Evolutionary conservation across 2,888 invertebrate genomes (phyloP), one percentile per base, ranked within the genome.

Genomic region (Thera obeliscata): DNA sequence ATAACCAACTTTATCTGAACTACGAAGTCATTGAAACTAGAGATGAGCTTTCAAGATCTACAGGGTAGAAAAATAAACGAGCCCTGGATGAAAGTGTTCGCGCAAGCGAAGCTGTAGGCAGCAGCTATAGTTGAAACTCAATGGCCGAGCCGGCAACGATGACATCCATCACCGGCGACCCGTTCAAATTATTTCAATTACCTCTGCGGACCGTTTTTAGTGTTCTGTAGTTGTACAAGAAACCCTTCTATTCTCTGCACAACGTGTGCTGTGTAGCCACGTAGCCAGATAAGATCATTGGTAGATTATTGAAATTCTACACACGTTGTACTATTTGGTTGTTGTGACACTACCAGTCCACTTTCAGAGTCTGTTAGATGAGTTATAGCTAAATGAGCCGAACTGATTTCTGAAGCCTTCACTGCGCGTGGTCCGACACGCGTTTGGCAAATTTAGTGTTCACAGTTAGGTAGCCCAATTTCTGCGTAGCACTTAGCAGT

Each of bases 101-200:
- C 43, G 43, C 5, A 7, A 43, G 43, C 43, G 38, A 38, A 43
- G 6, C 43, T 8, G 43, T 6, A 8, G 7, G 5, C 43, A 7
- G 43, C 8, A 43, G 43, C 43, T 43, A 22, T 22, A 43, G 43
- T 71, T 69, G 71, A 70, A 69, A 66, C 67, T 52, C 60, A 60
- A 66, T 61, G 69, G 65, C 49, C 58, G 52, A 63, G 59, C 57
- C 41, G 12, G 56, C n/a, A n/a, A 56, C 56, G 9, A 54, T 36
- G 36, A 35, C 73, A 75, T 74, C 75, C 70, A 74, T 76, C 76
- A 75, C 70, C 72, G 74, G 54, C 70, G 70, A 61, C 58, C 69
- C 72, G 73, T 64, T 66, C 33, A 74, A 75, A 71, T 70, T 66
- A 72, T 70, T 71, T 69, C 61, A 73, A 75, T 75, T 72, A 69